A percentile compares a stretch with the other conserved stretches of the same genome.
phyloP scores from a whole-genome alignment of 2,797 vertebrate genomes.

The Pterois miles region DNA sequence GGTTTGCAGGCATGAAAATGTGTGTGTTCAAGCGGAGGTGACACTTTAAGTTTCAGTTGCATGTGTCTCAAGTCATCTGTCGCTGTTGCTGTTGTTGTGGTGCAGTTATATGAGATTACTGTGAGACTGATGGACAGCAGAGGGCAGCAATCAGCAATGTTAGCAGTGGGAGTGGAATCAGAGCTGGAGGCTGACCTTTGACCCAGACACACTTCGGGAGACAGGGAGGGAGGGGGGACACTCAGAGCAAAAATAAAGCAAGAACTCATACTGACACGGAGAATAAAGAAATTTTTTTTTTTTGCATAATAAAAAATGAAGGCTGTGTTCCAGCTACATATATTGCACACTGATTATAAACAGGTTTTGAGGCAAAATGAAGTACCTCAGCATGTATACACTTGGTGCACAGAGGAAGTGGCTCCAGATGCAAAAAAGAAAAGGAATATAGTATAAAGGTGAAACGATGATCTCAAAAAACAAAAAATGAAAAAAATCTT shows the following conservation, averaged over 20 bases:
- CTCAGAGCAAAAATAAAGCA: background rate
- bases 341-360: background rate
- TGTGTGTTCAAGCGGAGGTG: background rate
- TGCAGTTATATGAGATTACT: fast-evolving
- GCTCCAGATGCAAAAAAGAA: background rate
- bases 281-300: background rate
- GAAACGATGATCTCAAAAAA: too few relatives aligned
- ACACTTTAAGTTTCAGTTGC: background rate
- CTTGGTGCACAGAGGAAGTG: background rate
- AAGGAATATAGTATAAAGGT: background rate
- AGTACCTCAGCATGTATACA: background rate
- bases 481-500: too few relatives aligned
- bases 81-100: background rate
- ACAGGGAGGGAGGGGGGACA: background rate
- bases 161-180: background rate
- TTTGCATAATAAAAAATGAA: background rate
- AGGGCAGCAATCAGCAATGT: constrained; percentile 61
- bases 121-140: constrained; percentile 57
- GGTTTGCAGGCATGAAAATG: background rate
- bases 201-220: constrained; percentile 22
- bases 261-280: background rate
- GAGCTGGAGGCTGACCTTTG: constrained; percentile 19
- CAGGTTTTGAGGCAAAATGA: background rate
- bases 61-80: background rate
- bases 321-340: background rate